Evolutionary conservation across 2,888 invertebrate species (phyloP), one percentile per base, ranked within the genome.

Genomic region (Epiblema foenella): DNA sequence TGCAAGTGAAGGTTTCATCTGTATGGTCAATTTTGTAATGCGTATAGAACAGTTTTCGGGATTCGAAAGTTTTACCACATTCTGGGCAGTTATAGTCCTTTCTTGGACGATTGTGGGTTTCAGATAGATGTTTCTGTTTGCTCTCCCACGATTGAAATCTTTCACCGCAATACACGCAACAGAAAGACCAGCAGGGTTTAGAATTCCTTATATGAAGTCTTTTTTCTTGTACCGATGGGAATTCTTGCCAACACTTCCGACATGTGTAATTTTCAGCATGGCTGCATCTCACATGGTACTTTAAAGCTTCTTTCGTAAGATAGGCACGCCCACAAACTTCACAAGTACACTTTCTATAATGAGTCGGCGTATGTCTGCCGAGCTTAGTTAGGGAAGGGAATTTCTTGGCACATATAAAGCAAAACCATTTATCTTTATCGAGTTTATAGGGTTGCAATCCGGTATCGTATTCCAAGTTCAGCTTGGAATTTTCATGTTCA

Each of bases 261-360:
- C 93, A 93, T 0, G 82, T 76, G 7, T 82, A 78, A 5, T 84
- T 85, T 0, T 83, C 86, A 0, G 87, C 79, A 75, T 93, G 93
- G 8, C 75, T 82, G 70, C 86, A 87, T 58, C 81, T 83, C 1
- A 89, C 83, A 64, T 93, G 93, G 71, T 91, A 89, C 42, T 83
- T 88, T 37, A 93, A 78, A 0, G 88, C 87, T 59, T 90, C 90
- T 1, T 80, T 82, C 0, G 86, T 84, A 20, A 88, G 74, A 71
- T 92, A 93, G 33, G 84, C 82, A 15, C 87, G 83, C 1, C 89
- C 93, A 68, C 93, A 93, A 0, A 85, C 77, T 59, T 92, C 92
- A 64, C 93, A 93, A 0, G 90, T 90, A 60, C 81, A 89, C 29
- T 85, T 85, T 24, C 82, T 81, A 56, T 87, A 93, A 76, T 93